Evolutionary conservation across 2,113 vertebrate genomes (phyloP).

Genomic region (Brevimyrus niger): DNA sequence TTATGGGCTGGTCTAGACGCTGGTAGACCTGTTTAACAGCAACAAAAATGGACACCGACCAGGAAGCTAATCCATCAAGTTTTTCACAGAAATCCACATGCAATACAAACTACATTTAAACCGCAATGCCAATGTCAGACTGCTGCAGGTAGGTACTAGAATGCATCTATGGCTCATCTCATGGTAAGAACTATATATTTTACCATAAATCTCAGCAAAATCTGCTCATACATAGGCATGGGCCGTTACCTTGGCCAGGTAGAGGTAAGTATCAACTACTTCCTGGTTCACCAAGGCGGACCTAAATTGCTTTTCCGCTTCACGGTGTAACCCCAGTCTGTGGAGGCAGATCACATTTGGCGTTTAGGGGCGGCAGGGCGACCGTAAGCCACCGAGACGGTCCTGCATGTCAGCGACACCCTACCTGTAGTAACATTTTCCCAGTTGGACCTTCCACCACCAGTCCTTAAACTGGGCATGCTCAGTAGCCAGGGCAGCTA

Average conservation of each 20-base stretch:
- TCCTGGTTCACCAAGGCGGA: constrained; percentile 90
- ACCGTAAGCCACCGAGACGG: background rate
- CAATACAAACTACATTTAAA: background rate
- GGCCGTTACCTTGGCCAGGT: constrained; percentile 81
- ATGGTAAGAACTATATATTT: background rate
- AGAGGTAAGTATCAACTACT: constrained; percentile 87
- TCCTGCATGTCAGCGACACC: background rate
- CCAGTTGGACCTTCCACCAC: constrained; percentile 99
- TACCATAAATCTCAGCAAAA: no score
- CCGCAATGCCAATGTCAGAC: background rate
- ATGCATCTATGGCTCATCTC: background rate
- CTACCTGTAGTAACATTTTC: constrained; percentile 97
- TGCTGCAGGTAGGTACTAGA: background rate
- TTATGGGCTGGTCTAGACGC: constrained; percentile 88
- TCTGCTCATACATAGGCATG: background rate
- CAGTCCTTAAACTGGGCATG: constrained; percentile 94
- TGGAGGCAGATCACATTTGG: constrained; percentile 16
- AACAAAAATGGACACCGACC: constrained; percentile 9
- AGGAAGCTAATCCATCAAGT: background rate
- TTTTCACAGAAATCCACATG: background rate
- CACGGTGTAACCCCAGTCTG: constrained; percentile 79
- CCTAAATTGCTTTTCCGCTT: constrained; percentile 94
- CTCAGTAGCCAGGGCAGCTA: constrained; percentile 89
- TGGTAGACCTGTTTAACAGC: constrained; percentile 74
- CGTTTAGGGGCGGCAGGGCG: background rate